These are phyloP conservation scores for Pherbina coryleti DNA, from an alignment of 2,888 invertebrate species.

Conservation along the genomic window DNA sequence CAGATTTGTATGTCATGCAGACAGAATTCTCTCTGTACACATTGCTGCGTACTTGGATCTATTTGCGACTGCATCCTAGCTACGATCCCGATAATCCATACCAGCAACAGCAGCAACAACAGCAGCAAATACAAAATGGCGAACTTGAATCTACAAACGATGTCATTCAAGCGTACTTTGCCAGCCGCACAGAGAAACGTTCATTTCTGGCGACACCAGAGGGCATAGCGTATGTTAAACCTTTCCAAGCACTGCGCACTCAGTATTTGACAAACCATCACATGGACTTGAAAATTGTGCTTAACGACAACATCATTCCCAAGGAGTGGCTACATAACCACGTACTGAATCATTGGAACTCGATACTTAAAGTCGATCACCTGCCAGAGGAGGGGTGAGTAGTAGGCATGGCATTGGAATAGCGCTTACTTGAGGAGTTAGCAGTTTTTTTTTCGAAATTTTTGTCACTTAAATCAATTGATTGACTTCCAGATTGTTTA, in stretches of 20 bases:
- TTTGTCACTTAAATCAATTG: neutral
- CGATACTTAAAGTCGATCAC: conserved; percentile 78
- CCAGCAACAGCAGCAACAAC: conserved; percentile 52
- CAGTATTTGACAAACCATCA: conserved; percentile 79
- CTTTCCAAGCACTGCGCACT: conserved; percentile 76
- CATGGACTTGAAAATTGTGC: conserved; percentile 77
- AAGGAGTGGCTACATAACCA: conserved; percentile 76
- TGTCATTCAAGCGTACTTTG: conserved; percentile 61
- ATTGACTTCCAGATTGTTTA: conserved; percentile 17
- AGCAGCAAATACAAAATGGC: conserved; percentile 21
- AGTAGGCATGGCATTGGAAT: neutral
- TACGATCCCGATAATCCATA: conserved; percentile 68
- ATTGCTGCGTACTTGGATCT: conserved; percentile 79
- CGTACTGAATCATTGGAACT: conserved; percentile 78
- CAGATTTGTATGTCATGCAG: conserved; percentile 80
- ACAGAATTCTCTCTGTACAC: conserved; percentile 83
- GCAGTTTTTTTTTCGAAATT: neutral
- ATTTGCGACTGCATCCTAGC: conserved; percentile 71
- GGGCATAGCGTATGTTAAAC: conserved; percentile 74
- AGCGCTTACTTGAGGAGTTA: neutral
- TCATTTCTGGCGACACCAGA: conserved; percentile 75
- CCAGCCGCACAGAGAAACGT: conserved; percentile 63
- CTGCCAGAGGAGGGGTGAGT: conserved; percentile 78
- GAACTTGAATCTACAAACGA: conserved; percentile 55
- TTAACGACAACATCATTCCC: conserved; percentile 79